These are phyloP conservation scores for Rhingia campestris DNA, from an alignment of 2,888 invertebrate species.

Conservation along the genomic window DNA sequence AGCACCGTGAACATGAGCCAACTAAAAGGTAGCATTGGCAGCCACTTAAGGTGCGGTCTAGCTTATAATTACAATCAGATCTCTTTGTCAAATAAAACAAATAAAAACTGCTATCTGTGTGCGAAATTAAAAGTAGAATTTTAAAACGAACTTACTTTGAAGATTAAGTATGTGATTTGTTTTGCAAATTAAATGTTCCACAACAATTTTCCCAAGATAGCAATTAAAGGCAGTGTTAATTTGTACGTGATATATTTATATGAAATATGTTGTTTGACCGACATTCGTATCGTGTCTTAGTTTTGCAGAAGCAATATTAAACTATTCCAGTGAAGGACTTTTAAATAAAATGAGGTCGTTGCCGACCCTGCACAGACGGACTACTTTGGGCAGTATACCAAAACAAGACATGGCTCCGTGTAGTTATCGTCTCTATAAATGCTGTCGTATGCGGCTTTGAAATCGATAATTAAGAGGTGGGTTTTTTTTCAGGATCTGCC, in stretches of 20 bases:
- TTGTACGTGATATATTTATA: conserved; percentile 8
- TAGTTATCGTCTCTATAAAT: too few relatives aligned
- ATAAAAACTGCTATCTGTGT: conserved; percentile 42
- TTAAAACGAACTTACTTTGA: conserved; percentile 20
- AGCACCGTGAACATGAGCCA: conserved; percentile 32
- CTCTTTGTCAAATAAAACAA: conserved; percentile 16
- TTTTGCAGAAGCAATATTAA: conserved; percentile 4
- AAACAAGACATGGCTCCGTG: too few relatives aligned
- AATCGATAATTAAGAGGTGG: too few relatives aligned
- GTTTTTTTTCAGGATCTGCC: too few relatives aligned
- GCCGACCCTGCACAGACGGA: too few relatives aligned
- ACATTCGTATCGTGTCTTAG: background rate
- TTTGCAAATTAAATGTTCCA: conserved; percentile 4
- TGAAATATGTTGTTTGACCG: background rate
- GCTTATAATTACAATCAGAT: conserved; percentile 31
- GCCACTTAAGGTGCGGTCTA: conserved; percentile 52
- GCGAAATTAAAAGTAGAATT: conserved; percentile 23
- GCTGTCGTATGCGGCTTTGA: too few relatives aligned
- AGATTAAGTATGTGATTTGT: conserved; percentile 18
- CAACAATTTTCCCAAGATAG: conserved; percentile 6
- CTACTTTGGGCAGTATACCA: too few relatives aligned
- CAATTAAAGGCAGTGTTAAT: conserved; percentile 25
- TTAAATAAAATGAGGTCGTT: background rate
- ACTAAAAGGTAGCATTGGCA: conserved; percentile 36
- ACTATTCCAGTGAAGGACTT: conserved; percentile 9